Percentiles rank a stretch among this genome's conserved stretches.
Evolutionary conservation across 2,113 vertebrate genomes (phyloP).

Genomic region (Entomyzon cyanotis): DNA sequence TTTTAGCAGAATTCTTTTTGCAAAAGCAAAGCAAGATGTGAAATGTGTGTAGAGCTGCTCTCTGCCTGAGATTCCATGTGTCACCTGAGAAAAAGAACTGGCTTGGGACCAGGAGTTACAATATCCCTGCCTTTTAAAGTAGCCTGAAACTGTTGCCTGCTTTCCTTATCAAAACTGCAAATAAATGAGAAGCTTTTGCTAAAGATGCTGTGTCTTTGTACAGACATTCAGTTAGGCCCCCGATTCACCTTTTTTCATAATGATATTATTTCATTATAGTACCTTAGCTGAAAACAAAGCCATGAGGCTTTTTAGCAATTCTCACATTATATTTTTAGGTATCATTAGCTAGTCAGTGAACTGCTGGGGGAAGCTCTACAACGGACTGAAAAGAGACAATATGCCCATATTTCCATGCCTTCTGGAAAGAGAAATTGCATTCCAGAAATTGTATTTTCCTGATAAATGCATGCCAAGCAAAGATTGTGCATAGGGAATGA

Average conservation of each 20-base stretch:
- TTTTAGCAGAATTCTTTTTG: not conserved
- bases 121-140: not conserved
- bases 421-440: not conserved
- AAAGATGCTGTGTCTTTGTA: fast-evolving
- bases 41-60: not conserved
- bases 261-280: not conserved
- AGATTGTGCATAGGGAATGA: not conserved
- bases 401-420: not conserved
- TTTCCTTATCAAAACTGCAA: not conserved
- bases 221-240: not conserved
- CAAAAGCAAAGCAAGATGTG: not conserved
- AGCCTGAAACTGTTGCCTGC: not conserved
- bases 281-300: not conserved
- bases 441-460: not conserved
- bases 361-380: not conserved
- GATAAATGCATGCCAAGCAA: not conserved
- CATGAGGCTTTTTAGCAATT: not conserved
- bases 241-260: not conserved
- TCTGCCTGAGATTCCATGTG: not conserved
- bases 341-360: not conserved
- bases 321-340: not conserved
- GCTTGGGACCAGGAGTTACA: not conserved
- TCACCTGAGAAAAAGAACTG: not conserved
- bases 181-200: not conserved
- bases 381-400: not conserved